Evolutionary conservation across 2,888 invertebrate genomes (phyloP).

Genomic region (Carabus problematicus): DNA sequence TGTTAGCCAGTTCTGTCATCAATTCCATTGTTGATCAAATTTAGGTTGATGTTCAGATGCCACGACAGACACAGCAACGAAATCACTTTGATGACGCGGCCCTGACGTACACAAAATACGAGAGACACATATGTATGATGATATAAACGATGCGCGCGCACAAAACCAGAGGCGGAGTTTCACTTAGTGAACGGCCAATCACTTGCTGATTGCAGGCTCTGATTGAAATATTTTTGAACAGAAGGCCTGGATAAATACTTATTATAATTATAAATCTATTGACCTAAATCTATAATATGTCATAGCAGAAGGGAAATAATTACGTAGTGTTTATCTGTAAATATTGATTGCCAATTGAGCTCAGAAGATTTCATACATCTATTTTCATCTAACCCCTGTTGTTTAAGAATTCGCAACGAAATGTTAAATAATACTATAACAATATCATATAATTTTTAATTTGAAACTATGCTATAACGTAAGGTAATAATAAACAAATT

Average conservation of each 20-base stretch:
- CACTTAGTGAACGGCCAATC: slow-evolving; percentile 20
- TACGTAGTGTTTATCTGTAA: too few relatives aligned
- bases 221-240: slow-evolving; percentile 2
- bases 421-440: too few relatives aligned
- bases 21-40: slow-evolving; percentile 63
- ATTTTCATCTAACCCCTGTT: too few relatives aligned
- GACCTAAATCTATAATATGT: slow-evolving; percentile 1
- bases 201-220: background rate
- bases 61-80: slow-evolving; percentile 47
- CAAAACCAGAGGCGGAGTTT: slow-evolving; percentile 23
- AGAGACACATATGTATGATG: slow-evolving; percentile 34
- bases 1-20: slow-evolving; percentile 65
- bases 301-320: too few relatives aligned
- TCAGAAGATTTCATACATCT: too few relatives aligned
- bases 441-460: too few relatives aligned
- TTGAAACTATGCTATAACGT: too few relatives aligned
- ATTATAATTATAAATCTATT: background rate
- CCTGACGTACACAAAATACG: slow-evolving; percentile 68
- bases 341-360: too few relatives aligned
- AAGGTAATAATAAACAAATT: too few relatives aligned
- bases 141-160: slow-evolving; percentile 30
- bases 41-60: slow-evolving; percentile 46
- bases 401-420: too few relatives aligned
- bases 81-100: slow-evolving; percentile 68
- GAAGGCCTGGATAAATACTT: background rate